A percentile compares a stretch with the other conserved stretches of the same genome.
Evolutionary conservation across 2,113 vertebrate genomes (phyloP).

Genomic region (Puntigrus tetrazona): DNA sequence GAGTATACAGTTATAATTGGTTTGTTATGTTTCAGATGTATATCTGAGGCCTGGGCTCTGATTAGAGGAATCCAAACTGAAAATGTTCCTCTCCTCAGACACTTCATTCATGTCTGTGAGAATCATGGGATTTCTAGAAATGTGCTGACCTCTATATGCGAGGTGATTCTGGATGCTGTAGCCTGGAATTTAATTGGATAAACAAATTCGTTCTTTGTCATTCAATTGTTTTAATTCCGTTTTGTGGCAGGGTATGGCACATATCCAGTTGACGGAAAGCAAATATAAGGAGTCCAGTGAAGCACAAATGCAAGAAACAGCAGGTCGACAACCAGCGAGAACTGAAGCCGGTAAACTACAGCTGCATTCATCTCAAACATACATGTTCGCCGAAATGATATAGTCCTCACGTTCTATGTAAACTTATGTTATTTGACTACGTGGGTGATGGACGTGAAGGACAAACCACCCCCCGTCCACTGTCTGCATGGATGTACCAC

Average conservation of each 20-base stretch:
- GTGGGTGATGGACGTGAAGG: conserved; percentile 28
- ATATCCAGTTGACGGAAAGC: neutral
- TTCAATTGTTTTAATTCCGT: neutral
- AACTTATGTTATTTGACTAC: neutral
- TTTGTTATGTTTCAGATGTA: conserved; percentile 47
- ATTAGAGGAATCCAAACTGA: conserved; percentile 55
- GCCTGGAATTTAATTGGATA: neutral
- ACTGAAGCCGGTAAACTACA: conserved; percentile 3
- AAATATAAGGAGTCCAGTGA: neutral
- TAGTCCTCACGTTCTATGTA: neutral
- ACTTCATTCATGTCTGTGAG: conserved; percentile 55
- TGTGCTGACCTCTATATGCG: conserved; percentile 41
- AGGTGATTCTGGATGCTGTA: conserved; percentile 35
- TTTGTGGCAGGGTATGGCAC: conserved; percentile 21
- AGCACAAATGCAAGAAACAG: neutral
- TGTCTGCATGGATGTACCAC: conserved; percentile 65
- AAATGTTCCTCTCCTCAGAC: conserved; percentile 32
- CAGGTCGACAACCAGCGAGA: neutral
- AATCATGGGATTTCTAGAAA: conserved; percentile 44
- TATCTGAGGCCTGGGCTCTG: conserved; percentile 58
- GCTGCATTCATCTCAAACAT: neutral
- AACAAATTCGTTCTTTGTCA: neutral
- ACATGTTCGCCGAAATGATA: neutral
- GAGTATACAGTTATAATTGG: neutral
- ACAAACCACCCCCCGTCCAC: conserved; percentile 40